Base-by-base conservation (phyloP, 2,797 vertebrate species). In the Anniella stebbinsi region DNA sequence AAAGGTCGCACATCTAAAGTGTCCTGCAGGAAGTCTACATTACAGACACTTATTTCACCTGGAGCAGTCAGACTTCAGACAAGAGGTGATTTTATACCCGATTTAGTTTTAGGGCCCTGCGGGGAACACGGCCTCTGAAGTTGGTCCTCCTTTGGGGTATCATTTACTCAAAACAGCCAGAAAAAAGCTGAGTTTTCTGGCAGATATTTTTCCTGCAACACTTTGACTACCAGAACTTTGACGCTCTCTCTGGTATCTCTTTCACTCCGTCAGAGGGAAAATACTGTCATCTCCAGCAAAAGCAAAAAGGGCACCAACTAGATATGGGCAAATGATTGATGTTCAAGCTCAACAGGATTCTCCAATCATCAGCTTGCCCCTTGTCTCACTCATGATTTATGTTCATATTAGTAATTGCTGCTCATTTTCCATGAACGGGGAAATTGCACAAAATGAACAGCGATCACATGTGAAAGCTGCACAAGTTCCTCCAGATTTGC, bases 21-120 rank as follows among this genome's bases (percentile, higher is more conserved):
- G 48, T 2, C 77, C 23, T 23, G 4, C 67, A 57, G 67, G 78
- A 88, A 88, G 66, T 45, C 87, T 57, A 51, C 18, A 1, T 41
- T 80, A 11, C 63, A 80, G 77, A 81, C 66, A 57, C 76, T 80
- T 67, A 67, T 51, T 69, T 80, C 87, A 80, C 67, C 87, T 73
- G n/a, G 78, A 63, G 30, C 57, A n/a, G 54, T 21, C 25, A 66
- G 83, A 66, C 72, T 77, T 45, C 85, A 87, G 78, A 72, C 67
- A 41, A 13, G 67, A 41, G 77, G 87, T 51, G 77, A 41, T 88
- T 57, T 73, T 60, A 73, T 45, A 60, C 78, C 78, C n/a, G 4
- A 73, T 81, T 88, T 72, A 88, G 45, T 81, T 88, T 82, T 88
- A 73, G 67, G 51, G 17, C 78, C 51, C 51, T 60, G 3, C 2